Conservation (phyloP, 2,113 vertebrate genomes). For the Trogon surrucura region DNA sequence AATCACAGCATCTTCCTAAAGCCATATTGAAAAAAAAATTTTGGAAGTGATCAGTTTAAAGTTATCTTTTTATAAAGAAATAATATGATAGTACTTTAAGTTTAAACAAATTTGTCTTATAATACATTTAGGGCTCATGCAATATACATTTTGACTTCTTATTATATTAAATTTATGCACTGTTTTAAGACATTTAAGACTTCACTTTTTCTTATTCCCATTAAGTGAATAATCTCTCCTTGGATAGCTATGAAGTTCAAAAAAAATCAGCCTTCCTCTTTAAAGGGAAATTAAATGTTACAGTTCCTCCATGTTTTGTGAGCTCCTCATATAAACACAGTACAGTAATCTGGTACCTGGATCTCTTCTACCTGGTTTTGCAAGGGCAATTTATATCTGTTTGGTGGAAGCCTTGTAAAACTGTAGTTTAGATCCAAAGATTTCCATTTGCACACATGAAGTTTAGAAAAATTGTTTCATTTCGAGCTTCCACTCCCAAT, state of each 20-base stretch:
- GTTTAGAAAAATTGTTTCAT: background rate
- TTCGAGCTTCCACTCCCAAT: background rate
- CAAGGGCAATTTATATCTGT: background rate
- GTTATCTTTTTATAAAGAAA: background rate
- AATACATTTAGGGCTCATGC: background rate
- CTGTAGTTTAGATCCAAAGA: background rate
- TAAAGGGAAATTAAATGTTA: background rate
- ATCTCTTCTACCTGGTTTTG: background rate
- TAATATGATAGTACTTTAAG: background rate
- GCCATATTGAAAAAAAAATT: background rate
- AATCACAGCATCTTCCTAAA: background rate
- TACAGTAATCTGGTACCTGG: background rate
- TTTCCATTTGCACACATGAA: background rate
- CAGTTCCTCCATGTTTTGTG: background rate
- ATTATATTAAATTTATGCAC: background rate
- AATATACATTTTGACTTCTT: background rate
- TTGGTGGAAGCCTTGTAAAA: background rate
- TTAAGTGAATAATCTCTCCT: background rate
- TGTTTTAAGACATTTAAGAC: background rate
- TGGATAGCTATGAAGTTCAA: background rate
- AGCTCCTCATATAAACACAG: background rate
- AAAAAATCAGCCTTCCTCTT: background rate
- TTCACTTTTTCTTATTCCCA: background rate
- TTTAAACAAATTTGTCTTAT: background rate
- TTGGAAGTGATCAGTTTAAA: background rate